Evolutionary conservation across 1,140 invertebrate species (phyloP), one percentile per base, ranked within the genome.

Genomic region (Brachionus rotundiformis): DNA sequence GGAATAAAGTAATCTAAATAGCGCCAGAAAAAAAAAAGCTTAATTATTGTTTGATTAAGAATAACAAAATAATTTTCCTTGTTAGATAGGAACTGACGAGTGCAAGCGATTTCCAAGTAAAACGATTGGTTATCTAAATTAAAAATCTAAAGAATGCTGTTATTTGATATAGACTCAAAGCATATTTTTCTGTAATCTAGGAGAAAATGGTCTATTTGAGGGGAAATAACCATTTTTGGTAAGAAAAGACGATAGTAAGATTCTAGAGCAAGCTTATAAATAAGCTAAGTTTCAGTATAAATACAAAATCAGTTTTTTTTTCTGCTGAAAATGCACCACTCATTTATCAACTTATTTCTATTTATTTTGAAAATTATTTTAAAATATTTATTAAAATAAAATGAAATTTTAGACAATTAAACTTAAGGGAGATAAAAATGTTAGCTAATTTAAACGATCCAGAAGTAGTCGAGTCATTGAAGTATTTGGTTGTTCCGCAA

Each of bases 391-490:
- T 11, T 10, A 41, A 41, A 41, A 41, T 41, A 1, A 41, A 39
- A 41, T 41, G 13, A 23, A 33, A 73, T 31, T 41, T 41, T 41
- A 25, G 23, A 11, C 13, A 10, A 29, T 41, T 16, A 36, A 68
- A 36, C 19, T 33, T 23, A 68, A 36, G 33, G 27, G 33, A 36
- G 33, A 36, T 6, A 68, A 68, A 68, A 68, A 68, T 68, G 63
- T 44, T 25, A 25, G 68, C 36, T 63, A 65, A 82, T 82, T 16
- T 61, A 36, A 82, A 59, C 19, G 81, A 82, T 82, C 68, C 81
- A 5, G 81, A 82, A 31, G 19, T 82, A 36, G 63, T 75, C 5
- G 81, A 82, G 44, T 82, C 81, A 8, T 25, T 82, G 7, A 59
- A 65, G 27, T 82, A 82, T 65, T 41, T 82, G 49, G 27, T 31